phyloP scores from a whole-genome alignment of 2,113 vertebrate genomes.

The Formicarius rufipectus region DNA sequence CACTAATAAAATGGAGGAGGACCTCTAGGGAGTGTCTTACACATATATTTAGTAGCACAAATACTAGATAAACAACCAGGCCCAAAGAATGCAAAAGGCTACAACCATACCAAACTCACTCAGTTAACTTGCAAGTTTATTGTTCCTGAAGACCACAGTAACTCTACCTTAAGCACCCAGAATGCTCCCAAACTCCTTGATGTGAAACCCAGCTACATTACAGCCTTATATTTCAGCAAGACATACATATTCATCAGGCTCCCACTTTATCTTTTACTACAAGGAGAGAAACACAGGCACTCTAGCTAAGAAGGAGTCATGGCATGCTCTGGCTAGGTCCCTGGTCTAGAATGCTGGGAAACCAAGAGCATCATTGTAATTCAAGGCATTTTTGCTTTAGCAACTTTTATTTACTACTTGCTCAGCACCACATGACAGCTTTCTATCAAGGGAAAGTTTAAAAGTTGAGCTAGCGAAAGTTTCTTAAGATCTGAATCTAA shows the following conservation, averaged over 20 bases:
- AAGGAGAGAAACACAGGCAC: not conserved
- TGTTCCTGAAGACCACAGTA: not conserved
- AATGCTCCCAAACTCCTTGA: not conserved
- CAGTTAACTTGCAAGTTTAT: not conserved
- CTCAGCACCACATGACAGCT: not conserved
- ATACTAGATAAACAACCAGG: not conserved
- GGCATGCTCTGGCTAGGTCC: not conserved
- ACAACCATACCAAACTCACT: not conserved
- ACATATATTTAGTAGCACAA: not conserved
- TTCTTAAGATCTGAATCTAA: not conserved
- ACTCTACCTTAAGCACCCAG: not conserved
- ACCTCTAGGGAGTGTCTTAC: not conserved
- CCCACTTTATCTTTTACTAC: not conserved
- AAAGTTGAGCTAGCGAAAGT: not conserved
- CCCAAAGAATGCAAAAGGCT: not conserved
- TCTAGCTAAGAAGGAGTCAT: not conserved
- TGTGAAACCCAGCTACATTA: not conserved
- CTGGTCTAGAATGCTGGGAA: not conserved
- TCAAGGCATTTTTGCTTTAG: not conserved
- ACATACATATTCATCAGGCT: not conserved
- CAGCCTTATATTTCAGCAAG: not conserved
- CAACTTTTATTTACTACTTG: not conserved
- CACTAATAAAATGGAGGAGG: not conserved
- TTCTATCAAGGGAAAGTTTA: not conserved
- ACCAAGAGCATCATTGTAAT: fast-evolving